Conservation (phyloP, 1,140 invertebrate species). For the Ooceraea biroi region DNA sequence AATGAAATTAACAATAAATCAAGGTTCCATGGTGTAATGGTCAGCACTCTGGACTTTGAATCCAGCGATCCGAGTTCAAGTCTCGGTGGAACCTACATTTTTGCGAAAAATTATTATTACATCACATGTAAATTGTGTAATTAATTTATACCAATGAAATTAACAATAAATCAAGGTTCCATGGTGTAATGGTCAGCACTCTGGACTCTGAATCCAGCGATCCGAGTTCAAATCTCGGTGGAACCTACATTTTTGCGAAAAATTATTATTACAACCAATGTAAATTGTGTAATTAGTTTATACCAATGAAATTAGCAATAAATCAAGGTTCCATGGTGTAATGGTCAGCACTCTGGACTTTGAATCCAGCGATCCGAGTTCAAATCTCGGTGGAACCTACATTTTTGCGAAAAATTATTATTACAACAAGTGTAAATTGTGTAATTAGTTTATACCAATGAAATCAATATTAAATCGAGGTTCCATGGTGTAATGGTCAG, state of each 20-base stretch:
- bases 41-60: constrained; percentile 90
- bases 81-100: constrained; percentile 86
- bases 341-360: constrained; percentile 96
- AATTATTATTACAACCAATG: too few species aligned
- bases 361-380: constrained; percentile 90
- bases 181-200: constrained; percentile 97
- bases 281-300: too few species aligned
- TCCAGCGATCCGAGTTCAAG: constrained; percentile 89
- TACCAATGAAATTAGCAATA: too few species aligned
- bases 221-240: constrained; percentile 95
- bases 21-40: constrained; percentile 86
- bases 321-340: constrained; percentile 92
- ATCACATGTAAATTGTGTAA: neutral
- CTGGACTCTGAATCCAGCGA: constrained; percentile 97
- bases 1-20: neutral
- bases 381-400: constrained; percentile 85
- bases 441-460: neutral
- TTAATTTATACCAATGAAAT: constrained; percentile 8
- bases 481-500: constrained; percentile 96
- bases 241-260: constrained; percentile 86
- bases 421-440: neutral
- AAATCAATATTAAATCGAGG: constrained; percentile 80
- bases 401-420: constrained; percentile 34
- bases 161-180: constrained; percentile 86
- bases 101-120: constrained; percentile 17